Evolutionary conservation across 92 coral and sea anemone genomes (phyloP).

Genomic region (Paramuricea clavata): DNA sequence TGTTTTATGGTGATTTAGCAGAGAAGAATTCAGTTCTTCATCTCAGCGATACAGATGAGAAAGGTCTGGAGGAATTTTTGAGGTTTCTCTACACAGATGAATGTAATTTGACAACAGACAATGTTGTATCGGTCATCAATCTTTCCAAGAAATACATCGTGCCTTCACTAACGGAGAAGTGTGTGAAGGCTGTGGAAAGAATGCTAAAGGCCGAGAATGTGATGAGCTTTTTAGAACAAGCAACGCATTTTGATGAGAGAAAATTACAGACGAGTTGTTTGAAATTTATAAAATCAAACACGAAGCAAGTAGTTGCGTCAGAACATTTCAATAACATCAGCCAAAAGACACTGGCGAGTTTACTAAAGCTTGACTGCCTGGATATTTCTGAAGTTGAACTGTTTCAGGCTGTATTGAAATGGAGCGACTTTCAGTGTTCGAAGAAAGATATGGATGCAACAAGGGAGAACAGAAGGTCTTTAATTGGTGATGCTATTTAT

Average conservation of each 20-base stretch:
- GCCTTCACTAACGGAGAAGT: slow-evolving; percentile 64
- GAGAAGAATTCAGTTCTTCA: slow-evolving; percentile 67
- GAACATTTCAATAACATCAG: slow-evolving; percentile 63
- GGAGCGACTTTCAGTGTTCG: slow-evolving; percentile 74
- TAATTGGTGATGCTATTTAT: slow-evolving; percentile 51
- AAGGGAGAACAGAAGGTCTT: slow-evolving; percentile 60
- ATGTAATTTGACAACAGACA: slow-evolving; percentile 63
- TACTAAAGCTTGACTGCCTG: slow-evolving; percentile 66
- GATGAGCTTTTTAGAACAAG: slow-evolving; percentile 65
- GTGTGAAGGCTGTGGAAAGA: slow-evolving; percentile 59
- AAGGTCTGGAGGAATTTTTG: slow-evolving; percentile 66
- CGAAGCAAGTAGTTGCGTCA: slow-evolving; percentile 58
- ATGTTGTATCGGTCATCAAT: slow-evolving; percentile 70
- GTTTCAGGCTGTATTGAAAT: slow-evolving; percentile 68
- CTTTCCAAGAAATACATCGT: slow-evolving; percentile 74
- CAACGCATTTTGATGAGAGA: slow-evolving; percentile 55
- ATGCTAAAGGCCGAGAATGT: slow-evolving; percentile 61
- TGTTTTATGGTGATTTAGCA: slow-evolving; percentile 69
- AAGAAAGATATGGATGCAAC: too few relatives aligned
- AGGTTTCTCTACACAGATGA: slow-evolving; percentile 74
- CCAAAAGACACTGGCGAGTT: slow-evolving; percentile 65
- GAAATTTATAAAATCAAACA: slow-evolving; percentile 64
- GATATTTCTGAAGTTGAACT: slow-evolving; percentile 67
- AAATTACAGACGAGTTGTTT: slow-evolving; percentile 72
- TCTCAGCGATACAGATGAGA: slow-evolving; percentile 71